These are phyloP conservation scores for Dendrolimus punctatus DNA, from an alignment of 1,140 invertebrate genomes.

Conservation along the genomic window DNA sequence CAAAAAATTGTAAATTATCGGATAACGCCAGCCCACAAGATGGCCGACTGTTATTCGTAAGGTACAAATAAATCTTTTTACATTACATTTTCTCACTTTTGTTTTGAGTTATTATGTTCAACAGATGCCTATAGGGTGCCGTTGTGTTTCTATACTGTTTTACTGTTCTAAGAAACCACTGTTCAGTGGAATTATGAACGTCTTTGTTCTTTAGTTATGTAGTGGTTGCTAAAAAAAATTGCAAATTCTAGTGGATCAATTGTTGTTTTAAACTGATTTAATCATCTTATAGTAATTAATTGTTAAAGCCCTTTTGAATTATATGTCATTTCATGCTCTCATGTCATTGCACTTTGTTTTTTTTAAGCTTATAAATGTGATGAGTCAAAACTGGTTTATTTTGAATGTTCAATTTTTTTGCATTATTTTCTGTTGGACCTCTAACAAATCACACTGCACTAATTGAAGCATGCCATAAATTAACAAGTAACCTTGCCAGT, in stretches of 20 bases:
- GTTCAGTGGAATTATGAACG: constrained; percentile 12
- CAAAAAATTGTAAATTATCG: constrained; percentile 54
- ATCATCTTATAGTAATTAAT: too few relatives aligned
- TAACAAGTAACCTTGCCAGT: too few relatives aligned
- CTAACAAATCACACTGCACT: too few relatives aligned
- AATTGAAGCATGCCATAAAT: too few relatives aligned
- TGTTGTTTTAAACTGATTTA: too few relatives aligned
- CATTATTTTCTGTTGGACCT: not conserved
- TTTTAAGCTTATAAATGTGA: constrained; percentile 8
- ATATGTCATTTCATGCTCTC: constrained; percentile 1
- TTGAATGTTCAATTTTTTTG: constrained; percentile 2
- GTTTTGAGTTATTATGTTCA: constrained; percentile 18
- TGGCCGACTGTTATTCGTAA: constrained; percentile 72
- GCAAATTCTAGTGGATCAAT: too few relatives aligned
- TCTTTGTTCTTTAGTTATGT: constrained; percentile 38
- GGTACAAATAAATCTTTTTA: constrained; percentile 59
- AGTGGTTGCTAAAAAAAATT: constrained; percentile 3
- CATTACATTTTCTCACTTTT: constrained; percentile 15
- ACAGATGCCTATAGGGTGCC: constrained; percentile 14
- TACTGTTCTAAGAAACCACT: constrained; percentile 1
- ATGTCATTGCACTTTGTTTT: constrained; percentile 12
- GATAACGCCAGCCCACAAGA: constrained; percentile 70
- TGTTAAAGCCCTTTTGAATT: too few relatives aligned
- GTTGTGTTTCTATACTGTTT: constrained; percentile 11
- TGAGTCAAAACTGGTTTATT: constrained; percentile 12